Evolutionary conservation across 2,888 invertebrate species (phyloP).

Genomic region (Tinea pellionella): DNA sequence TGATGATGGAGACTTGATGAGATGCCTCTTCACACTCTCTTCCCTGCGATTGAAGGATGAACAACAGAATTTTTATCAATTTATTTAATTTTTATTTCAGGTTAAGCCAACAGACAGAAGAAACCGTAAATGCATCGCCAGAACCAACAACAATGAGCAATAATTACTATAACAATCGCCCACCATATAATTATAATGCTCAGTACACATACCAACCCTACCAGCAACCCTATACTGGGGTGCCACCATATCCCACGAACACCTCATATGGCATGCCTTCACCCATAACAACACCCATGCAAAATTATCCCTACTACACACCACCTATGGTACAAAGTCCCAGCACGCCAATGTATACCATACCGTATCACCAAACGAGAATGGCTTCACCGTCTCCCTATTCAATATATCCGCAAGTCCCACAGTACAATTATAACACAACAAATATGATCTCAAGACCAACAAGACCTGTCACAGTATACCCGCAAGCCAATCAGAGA

Average conservation of each 20-base stretch:
- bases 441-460: conserved; percentile 56
- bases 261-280: conserved; percentile 49
- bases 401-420: conserved; percentile 29
- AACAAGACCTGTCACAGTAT: conserved; percentile 30
- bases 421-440: conserved; percentile 46
- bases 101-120: conserved; percentile 54
- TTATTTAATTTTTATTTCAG: too few relatives aligned
- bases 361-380: conserved; percentile 51
- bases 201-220: conserved; percentile 36
- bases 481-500: conserved; percentile 41
- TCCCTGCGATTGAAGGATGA: too few relatives aligned
- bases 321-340: conserved; percentile 21
- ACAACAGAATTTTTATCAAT: too few relatives aligned
- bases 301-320: conserved; percentile 36
- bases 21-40: too few relatives aligned
- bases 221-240: conserved; percentile 34
- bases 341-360: conserved; percentile 35
- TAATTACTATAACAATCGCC: conserved; percentile 36
- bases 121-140: conserved; percentile 32
- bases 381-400: conserved; percentile 48
- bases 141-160: conserved; percentile 50
- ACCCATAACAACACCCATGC: conserved; percentile 26
- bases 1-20: too few relatives aligned
- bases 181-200: conserved; percentile 37
- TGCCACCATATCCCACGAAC: conserved; percentile 41